Percentiles rank a stretch among this genome's conserved stretches.
phyloP scores from a whole-genome alignment of 2,888 invertebrate genomes.

The Tillus elongatus region DNA sequence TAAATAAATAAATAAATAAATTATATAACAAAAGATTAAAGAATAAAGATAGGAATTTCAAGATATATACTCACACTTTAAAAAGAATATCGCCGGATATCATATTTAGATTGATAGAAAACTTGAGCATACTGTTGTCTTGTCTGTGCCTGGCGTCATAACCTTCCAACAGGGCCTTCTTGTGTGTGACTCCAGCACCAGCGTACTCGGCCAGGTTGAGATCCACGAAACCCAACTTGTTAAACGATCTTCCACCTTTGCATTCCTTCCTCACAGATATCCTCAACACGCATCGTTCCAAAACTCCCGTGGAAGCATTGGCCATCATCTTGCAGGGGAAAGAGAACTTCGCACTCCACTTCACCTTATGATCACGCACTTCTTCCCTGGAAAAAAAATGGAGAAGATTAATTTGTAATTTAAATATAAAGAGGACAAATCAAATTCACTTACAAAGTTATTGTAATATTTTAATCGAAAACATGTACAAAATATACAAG shows the following conservation, averaged over 20 bases:
- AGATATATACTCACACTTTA: conserved; percentile 75
- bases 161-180: conserved; percentile 88
- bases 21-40: not conserved
- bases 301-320: conserved; percentile 86
- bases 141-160: conserved; percentile 88
- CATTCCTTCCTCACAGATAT: conserved; percentile 91
- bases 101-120: conserved; percentile 88
- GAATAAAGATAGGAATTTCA: too few relatives aligned
- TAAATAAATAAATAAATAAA: not conserved
- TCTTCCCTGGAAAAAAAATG: conserved; percentile 68
- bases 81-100: conserved; percentile 93
- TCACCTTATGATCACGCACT: conserved; percentile 86
- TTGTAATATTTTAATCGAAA: too few relatives aligned
- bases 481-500: too few relatives aligned
- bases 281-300: conserved; percentile 87
- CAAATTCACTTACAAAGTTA: too few relatives aligned
- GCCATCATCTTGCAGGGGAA: conserved; percentile 97
- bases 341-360: conserved; percentile 84
- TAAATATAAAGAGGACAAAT: too few relatives aligned
- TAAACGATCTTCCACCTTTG: conserved; percentile 77
- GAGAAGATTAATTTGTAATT: too few relatives aligned
- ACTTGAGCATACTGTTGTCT: conserved; percentile 91
- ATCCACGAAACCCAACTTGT: conserved; percentile 96
- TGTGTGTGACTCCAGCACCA: conserved; percentile 77
- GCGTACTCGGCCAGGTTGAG: conserved; percentile 95